Percentiles rank a stretch among this genome's conserved stretches.
phyloP scores from a whole-genome alignment of 2,797 vertebrate genomes.

The Pteronotus mesoamericanus region DNA sequence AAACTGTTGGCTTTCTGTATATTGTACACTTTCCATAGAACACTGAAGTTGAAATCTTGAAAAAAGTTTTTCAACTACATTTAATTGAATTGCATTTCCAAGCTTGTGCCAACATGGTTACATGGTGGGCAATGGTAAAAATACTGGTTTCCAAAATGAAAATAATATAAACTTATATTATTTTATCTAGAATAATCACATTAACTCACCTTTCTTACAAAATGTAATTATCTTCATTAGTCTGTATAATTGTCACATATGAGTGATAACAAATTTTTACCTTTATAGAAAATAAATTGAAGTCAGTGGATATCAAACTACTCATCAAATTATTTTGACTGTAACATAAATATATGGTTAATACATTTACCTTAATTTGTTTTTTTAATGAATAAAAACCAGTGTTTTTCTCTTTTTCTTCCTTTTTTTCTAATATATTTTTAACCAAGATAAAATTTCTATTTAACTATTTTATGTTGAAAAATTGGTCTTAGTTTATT shows the following conservation, averaged over 20 bases:
- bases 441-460: background rate
- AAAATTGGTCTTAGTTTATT: background rate
- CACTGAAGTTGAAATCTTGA: background rate
- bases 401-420: background rate
- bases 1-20: background rate
- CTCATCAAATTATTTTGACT: background rate
- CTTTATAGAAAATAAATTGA: background rate
- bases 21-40: background rate
- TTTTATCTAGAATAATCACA: background rate
- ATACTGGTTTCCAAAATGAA: background rate
- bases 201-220: background rate
- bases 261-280: background rate
- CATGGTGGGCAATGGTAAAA: background rate
- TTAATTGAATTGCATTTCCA: background rate
- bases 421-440: background rate
- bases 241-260: background rate
- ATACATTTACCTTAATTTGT: background rate
- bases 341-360: background rate
- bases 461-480: background rate
- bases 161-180: background rate
- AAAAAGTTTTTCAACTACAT: background rate
- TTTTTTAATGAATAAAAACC: background rate
- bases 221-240: background rate
- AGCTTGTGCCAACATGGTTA: background rate
- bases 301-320: background rate